phyloP scores from a whole-genome alignment of 1,140 invertebrate genomes.

The Cotesia glomerata region DNA sequence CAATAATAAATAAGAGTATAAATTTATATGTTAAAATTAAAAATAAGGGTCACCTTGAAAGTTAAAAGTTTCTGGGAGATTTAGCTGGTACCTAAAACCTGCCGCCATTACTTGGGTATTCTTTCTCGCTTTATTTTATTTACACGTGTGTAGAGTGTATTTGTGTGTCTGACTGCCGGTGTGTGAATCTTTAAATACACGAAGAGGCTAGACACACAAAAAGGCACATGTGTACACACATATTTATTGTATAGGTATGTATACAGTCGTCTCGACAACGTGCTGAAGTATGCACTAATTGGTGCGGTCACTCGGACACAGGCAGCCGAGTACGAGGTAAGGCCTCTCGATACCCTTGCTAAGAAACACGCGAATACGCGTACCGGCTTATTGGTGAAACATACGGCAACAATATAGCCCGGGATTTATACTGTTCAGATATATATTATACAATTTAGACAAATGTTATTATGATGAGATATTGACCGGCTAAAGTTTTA shows the following conservation, averaged over 20 bases:
- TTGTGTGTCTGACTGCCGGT: background rate
- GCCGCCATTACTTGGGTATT: background rate
- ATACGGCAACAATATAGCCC: background rate
- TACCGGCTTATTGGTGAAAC: background rate
- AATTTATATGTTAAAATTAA: too few relatives aligned
- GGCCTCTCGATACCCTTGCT: constrained; percentile 3
- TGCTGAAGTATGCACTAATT: constrained; percentile 58
- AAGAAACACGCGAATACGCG: constrained; percentile 10
- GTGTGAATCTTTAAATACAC: too few relatives aligned
- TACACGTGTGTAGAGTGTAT: background rate
- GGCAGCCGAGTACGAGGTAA: background rate
- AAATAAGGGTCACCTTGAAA: constrained; percentile 7
- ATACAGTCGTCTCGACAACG: constrained; percentile 39
- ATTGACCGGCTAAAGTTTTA: background rate
- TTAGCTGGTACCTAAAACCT: constrained; percentile 9
- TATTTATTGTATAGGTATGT: too few relatives aligned
- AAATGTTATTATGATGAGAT: too few relatives aligned
- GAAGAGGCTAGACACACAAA: too few relatives aligned
- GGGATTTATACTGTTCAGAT: background rate
- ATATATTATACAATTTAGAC: background rate
- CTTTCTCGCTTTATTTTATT: background rate
- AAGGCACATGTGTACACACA: too few relatives aligned
- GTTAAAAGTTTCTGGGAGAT: background rate
- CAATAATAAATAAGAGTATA: background rate
- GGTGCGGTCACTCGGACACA: constrained; percentile 43